A percentile compares a stretch with the other conserved stretches of the same genome.
Evolutionary conservation across 2,888 invertebrate genomes (phyloP).

Genomic region (Chydorus sphaericus): DNA sequence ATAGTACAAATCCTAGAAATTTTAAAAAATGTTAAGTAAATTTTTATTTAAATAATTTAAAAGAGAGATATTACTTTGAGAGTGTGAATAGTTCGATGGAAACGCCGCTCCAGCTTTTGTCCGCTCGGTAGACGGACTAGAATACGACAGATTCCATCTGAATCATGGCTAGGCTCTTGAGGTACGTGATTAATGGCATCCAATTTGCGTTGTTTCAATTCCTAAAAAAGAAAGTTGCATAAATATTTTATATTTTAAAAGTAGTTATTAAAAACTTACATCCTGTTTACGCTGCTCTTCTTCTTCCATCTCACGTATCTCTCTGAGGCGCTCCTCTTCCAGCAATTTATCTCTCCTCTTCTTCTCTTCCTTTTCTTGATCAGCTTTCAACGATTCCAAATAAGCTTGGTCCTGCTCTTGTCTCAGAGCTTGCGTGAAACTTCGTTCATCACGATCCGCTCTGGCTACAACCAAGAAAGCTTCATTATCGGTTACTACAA

Average conservation of each 20-base stretch:
- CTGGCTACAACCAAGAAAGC: constrained; percentile 71
- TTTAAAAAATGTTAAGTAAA: background rate
- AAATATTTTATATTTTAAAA: background rate
- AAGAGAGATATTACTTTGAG: constrained; percentile 46
- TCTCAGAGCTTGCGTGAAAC: constrained; percentile 68
- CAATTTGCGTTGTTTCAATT: background rate
- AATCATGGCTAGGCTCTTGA: constrained; percentile 2
- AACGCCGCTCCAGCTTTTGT: constrained; percentile 70
- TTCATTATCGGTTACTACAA: constrained; percentile 72
- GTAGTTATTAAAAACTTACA: constrained; percentile 9
- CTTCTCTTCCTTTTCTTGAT: constrained; percentile 82
- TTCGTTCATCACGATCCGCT: constrained; percentile 69
- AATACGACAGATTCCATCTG: constrained; percentile 36
- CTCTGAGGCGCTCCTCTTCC: constrained; percentile 34
- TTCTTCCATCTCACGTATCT: constrained; percentile 32
- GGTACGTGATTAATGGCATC: constrained; percentile 9
- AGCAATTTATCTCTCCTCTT: constrained; percentile 44
- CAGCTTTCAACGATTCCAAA: constrained; percentile 72
- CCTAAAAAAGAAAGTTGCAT: background rate
- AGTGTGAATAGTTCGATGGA: constrained; percentile 54
- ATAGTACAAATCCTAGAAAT: constrained; percentile 72
- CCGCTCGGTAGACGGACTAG: constrained; percentile 87
- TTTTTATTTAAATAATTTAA: background rate
- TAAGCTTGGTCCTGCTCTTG: constrained; percentile 90
- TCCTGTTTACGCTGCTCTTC: constrained; percentile 34